phyloP scores from a whole-genome alignment of 2,797 vertebrate genomes.

The Toxotes lorentzi region DNA sequence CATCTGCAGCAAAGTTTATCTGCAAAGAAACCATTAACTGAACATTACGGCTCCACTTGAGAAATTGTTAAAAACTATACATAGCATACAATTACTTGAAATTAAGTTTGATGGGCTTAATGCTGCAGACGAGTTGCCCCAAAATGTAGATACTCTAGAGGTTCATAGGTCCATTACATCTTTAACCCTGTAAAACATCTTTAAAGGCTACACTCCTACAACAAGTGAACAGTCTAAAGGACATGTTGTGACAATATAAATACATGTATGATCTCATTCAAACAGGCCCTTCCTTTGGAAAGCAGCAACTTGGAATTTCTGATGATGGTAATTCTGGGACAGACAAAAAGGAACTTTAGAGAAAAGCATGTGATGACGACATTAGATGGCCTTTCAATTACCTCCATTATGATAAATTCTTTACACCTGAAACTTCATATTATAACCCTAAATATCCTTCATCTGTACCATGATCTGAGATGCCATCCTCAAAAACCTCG shows the following conservation, averaged over 20 bases:
- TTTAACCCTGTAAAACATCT: conserved; percentile 4
- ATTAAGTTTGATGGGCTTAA: background rate
- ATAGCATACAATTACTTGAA: background rate
- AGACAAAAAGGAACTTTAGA: conserved; percentile 3
- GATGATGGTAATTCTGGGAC: background rate
- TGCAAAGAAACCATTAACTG: background rate
- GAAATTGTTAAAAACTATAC: background rate
- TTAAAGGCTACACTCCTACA: background rate
- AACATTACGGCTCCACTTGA: background rate
- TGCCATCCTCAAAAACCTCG: background rate
- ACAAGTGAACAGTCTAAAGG: background rate
- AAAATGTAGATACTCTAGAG: background rate
- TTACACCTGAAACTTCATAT: conserved; percentile 4
- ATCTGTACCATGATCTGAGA: conserved; percentile 19
- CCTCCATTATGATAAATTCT: background rate
- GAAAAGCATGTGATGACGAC: background rate
- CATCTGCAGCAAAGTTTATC: background rate
- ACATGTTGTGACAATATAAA: background rate
- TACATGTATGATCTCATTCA: conserved; percentile 3
- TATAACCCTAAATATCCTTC: conserved; percentile 33
- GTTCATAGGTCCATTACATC: background rate
- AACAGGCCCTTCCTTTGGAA: conserved; percentile 24
- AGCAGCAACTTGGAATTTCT: conserved; percentile 20
- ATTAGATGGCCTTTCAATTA: background rate
- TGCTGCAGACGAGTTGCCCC: conserved; percentile 8